These are phyloP conservation scores for Rhabdornis inornatus DNA, from an alignment of 2,113 vertebrate genomes.

Conservation along the genomic window DNA sequence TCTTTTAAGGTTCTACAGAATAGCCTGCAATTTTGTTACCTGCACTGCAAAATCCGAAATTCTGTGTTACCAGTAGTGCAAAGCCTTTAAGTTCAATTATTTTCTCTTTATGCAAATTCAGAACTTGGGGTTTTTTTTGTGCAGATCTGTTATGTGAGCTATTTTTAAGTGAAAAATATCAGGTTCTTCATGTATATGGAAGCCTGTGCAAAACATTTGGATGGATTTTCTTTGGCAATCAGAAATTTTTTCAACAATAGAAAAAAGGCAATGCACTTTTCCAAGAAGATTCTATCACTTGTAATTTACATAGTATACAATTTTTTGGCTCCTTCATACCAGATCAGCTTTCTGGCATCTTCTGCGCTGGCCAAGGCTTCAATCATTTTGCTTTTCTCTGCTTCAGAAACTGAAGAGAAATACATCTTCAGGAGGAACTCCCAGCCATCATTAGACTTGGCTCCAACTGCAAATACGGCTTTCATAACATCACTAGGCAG, in stretches of 20 bases:
- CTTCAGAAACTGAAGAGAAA: slow-evolving; percentile 64
- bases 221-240: not conserved
- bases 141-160: fast-evolving
- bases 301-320: not conserved
- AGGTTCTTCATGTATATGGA: not conserved
- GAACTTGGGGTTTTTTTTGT: not conserved
- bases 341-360: slow-evolving; percentile 73
- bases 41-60: not conserved
- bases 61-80: not conserved
- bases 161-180: not conserved
- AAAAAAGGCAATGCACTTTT: not conserved
- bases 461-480: slow-evolving; percentile 83
- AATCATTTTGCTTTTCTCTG: slow-evolving; percentile 87
- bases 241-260: not conserved
- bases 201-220: not conserved
- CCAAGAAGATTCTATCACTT: not conserved
- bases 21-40: not conserved
- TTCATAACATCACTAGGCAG: slow-evolving; percentile 85
- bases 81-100: not conserved
- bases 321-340: slow-evolving; percentile 70
- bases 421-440: slow-evolving; percentile 72
- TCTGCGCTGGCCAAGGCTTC: slow-evolving; percentile 85
- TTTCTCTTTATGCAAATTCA: not conserved
- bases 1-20: not conserved
- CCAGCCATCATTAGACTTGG: slow-evolving; percentile 81